A percentile compares a stretch with the other conserved stretches of the same genome.
phyloP scores from a whole-genome alignment of 1,140 invertebrate genomes.

The Lordiphosa clarofinis region DNA sequence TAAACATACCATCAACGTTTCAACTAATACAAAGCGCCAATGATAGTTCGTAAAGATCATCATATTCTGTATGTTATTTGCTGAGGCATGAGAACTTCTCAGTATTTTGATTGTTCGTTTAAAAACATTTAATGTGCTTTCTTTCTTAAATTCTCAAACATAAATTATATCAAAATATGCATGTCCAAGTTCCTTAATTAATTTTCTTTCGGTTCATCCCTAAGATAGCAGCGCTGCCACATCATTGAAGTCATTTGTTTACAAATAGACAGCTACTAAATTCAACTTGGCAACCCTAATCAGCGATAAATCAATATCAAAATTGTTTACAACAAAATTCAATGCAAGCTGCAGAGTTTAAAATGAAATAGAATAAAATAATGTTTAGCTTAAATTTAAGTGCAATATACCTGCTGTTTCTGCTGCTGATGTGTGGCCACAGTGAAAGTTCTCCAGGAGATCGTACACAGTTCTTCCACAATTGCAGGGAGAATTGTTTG shows the following conservation, averaged over 20 bases:
- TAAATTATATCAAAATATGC: no score
- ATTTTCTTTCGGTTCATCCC: no score
- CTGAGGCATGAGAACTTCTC: no score
- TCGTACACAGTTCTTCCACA: conserved; percentile 72
- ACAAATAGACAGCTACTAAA: conserved; percentile 8
- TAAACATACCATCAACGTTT: no score
- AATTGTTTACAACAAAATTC: conserved; percentile 54
- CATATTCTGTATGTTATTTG: no score
- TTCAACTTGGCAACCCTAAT: conserved; percentile 34
- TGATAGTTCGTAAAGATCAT: no score
- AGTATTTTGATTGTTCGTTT: no score
- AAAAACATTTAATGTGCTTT: no score
- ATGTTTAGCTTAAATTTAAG: conserved; percentile 32
- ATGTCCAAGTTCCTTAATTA: no score
- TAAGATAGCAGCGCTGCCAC: no score
- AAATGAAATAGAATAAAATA: conserved; percentile 10
- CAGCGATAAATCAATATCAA: conserved; percentile 55
- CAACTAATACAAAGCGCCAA: no score
- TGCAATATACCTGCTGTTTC: conserved; percentile 42
- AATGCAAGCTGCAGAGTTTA: neutral
- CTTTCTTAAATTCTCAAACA: no score
- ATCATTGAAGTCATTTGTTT: neutral
- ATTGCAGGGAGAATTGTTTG: conserved; percentile 73
- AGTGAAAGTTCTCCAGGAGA: conserved; percentile 56
- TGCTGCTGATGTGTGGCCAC: conserved; percentile 13